phyloP scores from a whole-genome alignment of 2,113 vertebrate species.

The Meles meles region DNA sequence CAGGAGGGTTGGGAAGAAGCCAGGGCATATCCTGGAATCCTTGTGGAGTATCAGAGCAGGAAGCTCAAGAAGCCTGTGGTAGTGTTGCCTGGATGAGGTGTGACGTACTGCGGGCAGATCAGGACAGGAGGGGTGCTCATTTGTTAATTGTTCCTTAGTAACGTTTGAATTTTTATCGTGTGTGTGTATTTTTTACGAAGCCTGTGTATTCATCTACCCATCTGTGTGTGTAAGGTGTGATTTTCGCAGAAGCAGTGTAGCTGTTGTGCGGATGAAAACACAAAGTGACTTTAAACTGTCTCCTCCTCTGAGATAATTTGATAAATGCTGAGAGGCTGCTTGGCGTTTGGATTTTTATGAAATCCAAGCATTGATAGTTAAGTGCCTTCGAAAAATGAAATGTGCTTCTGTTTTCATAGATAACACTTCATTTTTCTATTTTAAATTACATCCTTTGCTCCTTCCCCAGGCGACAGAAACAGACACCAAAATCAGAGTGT shows the following conservation, averaged over 20 bases:
- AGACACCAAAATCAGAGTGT: conserved; percentile 90
- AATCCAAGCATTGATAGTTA: not conserved
- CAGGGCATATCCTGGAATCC: not conserved
- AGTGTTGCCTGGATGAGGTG: no score
- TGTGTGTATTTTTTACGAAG: not conserved
- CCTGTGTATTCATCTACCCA: not conserved
- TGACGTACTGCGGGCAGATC: not conserved
- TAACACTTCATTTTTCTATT: not conserved
- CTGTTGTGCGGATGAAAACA: not conserved
- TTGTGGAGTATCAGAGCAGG: not conserved
- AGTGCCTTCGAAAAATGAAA: not conserved
- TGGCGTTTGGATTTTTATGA: conserved; percentile 7
- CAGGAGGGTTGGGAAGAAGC: not conserved
- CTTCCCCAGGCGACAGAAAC: conserved; percentile 90
- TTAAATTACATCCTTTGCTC: not conserved
- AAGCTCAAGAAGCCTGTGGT: not conserved
- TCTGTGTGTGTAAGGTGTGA: not conserved
- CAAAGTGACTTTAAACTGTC: not conserved
- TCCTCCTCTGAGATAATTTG: not conserved
- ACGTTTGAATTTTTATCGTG: not conserved
- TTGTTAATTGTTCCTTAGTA: not conserved
- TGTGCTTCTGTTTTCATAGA: not conserved
- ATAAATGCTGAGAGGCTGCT: not conserved
- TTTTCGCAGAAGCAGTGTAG: not conserved
- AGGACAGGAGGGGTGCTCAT: not conserved